Conservation (phyloP, 1,140 invertebrate species). For the Ceratosolen solmsi region DNA sequence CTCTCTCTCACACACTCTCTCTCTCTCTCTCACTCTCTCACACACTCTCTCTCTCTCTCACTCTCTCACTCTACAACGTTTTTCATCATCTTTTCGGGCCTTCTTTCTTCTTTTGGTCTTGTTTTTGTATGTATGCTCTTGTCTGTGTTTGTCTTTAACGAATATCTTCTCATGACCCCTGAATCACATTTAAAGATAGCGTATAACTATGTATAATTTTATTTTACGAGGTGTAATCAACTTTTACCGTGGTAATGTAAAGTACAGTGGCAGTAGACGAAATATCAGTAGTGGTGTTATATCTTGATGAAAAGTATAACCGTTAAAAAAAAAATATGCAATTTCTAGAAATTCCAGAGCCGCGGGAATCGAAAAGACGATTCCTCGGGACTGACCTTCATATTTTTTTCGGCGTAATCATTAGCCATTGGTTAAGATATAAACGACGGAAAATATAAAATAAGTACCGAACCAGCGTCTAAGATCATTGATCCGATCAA, state of each 20-base stretch:
- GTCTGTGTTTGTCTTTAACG: no score
- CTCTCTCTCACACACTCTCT: not conserved
- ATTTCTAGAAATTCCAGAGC: not conserved
- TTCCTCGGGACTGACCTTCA: not conserved
- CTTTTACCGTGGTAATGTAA: constrained; percentile 13
- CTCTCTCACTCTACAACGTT: not conserved
- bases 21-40: not conserved
- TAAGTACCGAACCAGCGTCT: not conserved
- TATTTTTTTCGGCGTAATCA: not conserved
- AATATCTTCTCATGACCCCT: not conserved
- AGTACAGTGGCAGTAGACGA: not conserved
- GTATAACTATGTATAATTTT: not conserved
- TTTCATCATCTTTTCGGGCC: not conserved
- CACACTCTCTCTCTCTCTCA: not conserved
- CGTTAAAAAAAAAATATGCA: not conserved
- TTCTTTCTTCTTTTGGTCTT: not conserved
- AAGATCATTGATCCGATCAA: not conserved
- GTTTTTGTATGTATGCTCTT: no score
- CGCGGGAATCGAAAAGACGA: not conserved
- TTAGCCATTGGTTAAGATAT: not conserved
- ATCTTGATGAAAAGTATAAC: not conserved
- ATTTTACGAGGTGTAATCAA: constrained; percentile 15
- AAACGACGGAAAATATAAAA: not conserved
- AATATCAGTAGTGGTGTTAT: not conserved
- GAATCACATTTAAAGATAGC: not conserved